Evolutionary conservation across 1,140 invertebrate species (phyloP), one percentile per base, ranked within the genome.

Genomic region (Belonocnema kinseyi): DNA sequence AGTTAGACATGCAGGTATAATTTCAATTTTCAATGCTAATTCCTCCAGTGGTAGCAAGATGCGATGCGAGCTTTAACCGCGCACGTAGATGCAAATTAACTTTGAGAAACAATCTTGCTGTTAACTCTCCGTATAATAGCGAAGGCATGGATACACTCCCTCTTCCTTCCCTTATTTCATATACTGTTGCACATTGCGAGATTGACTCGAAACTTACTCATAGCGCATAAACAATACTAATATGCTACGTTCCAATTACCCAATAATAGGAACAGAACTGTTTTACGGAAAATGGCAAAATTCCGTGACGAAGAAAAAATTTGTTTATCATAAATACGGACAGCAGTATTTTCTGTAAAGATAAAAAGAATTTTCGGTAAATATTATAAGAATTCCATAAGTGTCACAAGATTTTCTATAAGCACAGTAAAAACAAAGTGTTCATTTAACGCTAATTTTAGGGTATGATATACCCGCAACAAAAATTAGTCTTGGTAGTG

Each of bases 91-190:
- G 85, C 80, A 82, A 86, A 87, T 87, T 81, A 86, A 85, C 83
- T 84, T 81, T 80, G 83, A 79, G 79, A 78, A 86, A 86, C 82
- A 82, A 82, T 83, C 82, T 84, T 77, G 78, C 71, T 72, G 80
- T 82, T 85, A 82, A 85, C 78, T 86, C 77, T 73, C 61, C 74
- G 83, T 81, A 77, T 85, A 86, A 86, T 86, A 82, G 82, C 78
- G 75, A 79, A 77, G 75, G 66, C 82, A 72, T 73, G 75, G 80
- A 81, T 78, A 83, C 61, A 56, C 61, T 61, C 61, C 54, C 53
- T 50, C 50, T 61, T 40, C 76, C 52, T 56, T 5, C 53, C 74
- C 33, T 73, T n/a, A 58, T 54, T 75, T 73, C 17, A 54, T 56
- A 80, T 80, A 73, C 71, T 72, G 72, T 74, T 74, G 56, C 72